Conservation (phyloP, 2,888 invertebrate species). For the Archaeoteleia sp. region DNA sequence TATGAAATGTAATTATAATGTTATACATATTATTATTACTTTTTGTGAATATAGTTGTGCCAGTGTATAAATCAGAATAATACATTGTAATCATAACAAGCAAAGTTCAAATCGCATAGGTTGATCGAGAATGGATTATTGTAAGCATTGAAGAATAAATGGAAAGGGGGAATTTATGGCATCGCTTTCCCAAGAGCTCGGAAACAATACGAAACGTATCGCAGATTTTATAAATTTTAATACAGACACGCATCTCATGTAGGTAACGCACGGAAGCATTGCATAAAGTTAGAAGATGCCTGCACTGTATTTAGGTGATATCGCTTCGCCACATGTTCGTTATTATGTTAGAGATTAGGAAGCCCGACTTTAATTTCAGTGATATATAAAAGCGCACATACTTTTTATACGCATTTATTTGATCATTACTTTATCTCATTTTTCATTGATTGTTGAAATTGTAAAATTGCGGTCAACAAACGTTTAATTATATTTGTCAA, state of each 20-base stretch:
- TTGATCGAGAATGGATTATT: slow-evolving; percentile 9
- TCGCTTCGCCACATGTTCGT: slow-evolving; percentile 34
- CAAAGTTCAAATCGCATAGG: not conserved
- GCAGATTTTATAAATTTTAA: slow-evolving; percentile 42
- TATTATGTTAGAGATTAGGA: slow-evolving; percentile 39
- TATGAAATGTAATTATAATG: too few species aligned
- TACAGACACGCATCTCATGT: slow-evolving; percentile 38
- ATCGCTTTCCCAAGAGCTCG: slow-evolving; percentile 31
- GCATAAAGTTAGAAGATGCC: slow-evolving; percentile 35
- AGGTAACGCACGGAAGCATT: slow-evolving; percentile 42
- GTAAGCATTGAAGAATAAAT: not conserved
- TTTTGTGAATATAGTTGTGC: not conserved
- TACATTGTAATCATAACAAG: not conserved
- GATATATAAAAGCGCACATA: slow-evolving; percentile 31
- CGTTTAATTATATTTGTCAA: too few species aligned
- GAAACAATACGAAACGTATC: slow-evolving; percentile 31
- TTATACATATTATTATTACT: too few species aligned
- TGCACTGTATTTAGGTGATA: slow-evolving; percentile 45
- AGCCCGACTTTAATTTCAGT: slow-evolving; percentile 39
- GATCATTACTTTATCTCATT: too few species aligned
- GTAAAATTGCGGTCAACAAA: too few species aligned
- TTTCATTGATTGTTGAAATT: too few species aligned
- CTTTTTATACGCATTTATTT: slow-evolving; percentile 2
- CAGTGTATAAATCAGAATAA: not conserved
- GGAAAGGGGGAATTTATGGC: slow-evolving; percentile 1